Conservation (phyloP, 2,113 vertebrate species). For the Climacteris rufus region DNA sequence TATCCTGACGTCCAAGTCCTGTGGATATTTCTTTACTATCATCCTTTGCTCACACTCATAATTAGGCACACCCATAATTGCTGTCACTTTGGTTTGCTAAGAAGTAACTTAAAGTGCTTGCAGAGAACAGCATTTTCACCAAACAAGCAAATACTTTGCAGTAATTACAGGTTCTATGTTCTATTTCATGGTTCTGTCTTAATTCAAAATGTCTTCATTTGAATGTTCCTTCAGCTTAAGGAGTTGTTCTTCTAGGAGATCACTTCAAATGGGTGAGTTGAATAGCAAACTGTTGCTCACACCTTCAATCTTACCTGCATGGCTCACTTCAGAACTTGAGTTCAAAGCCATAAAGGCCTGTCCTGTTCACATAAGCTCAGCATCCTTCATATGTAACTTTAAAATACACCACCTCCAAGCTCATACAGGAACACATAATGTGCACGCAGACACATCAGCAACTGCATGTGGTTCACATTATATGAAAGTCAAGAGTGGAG, state of each 20-base stretch:
- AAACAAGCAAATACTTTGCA: background rate
- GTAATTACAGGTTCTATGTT: background rate
- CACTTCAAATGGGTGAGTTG: fast-evolving
- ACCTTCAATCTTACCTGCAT: background rate
- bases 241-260: background rate
- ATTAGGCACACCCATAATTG: background rate
- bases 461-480: background rate
- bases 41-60: background rate
- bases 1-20: background rate
- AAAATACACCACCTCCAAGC: background rate
- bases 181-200: background rate
- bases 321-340: background rate
- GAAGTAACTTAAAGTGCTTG: background rate
- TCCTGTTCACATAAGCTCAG: background rate
- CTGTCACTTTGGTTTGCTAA: background rate
- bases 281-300: background rate
- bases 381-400: background rate
- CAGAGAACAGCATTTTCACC: background rate
- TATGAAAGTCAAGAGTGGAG: background rate
- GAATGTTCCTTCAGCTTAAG: background rate
- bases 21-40: background rate
- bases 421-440: background rate
- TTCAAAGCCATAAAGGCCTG: background rate
- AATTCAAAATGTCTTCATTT: background rate
- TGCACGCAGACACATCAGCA: background rate